Evolutionary conservation across 30 jellyfish, hydroid and myxozoan genomes (phyloP).

Genomic region (Chrysaora quinquecirrha): DNA sequence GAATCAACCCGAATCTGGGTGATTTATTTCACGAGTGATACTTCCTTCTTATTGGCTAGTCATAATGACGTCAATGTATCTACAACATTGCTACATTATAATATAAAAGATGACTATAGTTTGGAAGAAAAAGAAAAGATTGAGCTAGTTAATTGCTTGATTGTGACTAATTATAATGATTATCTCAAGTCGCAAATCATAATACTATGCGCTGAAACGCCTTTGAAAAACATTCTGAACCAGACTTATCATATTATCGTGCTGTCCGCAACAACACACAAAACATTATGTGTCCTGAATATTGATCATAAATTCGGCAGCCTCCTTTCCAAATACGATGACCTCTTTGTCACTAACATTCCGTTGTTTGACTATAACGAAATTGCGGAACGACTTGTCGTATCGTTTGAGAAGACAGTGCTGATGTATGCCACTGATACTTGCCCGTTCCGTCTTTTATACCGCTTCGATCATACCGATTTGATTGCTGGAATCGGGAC

Average conservation of each 20-base stretch:
- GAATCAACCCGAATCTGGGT: constrained; percentile 98
- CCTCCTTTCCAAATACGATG: constrained; percentile 93
- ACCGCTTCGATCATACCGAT: constrained; percentile 94
- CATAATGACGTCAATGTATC: constrained; percentile 81
- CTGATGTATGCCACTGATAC: constrained; percentile 97
- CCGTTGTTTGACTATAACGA: constrained; percentile 95
- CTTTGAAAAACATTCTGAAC: constrained; percentile 79
- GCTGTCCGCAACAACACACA: constrained; percentile 59
- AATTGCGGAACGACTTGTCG: constrained; percentile 90
- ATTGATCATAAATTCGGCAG: constrained; percentile 98
- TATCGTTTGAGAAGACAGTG: constrained; percentile 94
- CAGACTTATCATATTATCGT: constrained; percentile 91
- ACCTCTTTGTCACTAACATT: constrained; percentile 90
- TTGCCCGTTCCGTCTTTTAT: constrained; percentile 96
- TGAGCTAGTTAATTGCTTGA: constrained; percentile 76
- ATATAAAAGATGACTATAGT: constrained; percentile 74
- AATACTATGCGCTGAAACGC: constrained; percentile 96
- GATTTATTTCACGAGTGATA: constrained; percentile 78
- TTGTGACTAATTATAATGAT: constrained; percentile 93
- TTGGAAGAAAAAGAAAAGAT: constrained; percentile 72
- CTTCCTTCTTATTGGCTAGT: constrained; percentile 82
- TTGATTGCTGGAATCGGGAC: constrained; percentile 97
- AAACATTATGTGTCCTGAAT: constrained; percentile 65
- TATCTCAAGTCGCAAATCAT: constrained; percentile 80
- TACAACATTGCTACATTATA: constrained; percentile 83